A percentile compares a stretch with the other conserved stretches of the same genome.
phyloP scores from a whole-genome alignment of 2,888 invertebrate genomes.

The Nesidiocoris tenuis region DNA sequence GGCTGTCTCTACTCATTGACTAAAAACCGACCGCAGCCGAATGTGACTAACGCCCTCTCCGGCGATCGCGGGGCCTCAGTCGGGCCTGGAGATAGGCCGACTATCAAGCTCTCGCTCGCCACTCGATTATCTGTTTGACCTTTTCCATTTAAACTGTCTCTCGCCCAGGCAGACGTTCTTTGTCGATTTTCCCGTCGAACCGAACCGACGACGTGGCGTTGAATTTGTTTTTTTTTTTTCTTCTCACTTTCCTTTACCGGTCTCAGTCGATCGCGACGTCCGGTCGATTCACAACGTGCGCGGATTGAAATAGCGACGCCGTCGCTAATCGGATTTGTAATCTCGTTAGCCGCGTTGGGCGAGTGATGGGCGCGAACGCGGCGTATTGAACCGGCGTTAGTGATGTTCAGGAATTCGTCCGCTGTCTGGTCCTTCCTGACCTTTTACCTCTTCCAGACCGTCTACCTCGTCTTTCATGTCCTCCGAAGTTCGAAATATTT shows the following conservation, averaged over 20 bases:
- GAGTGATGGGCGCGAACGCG: constrained; percentile 19
- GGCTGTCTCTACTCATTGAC: no score
- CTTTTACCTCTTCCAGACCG: constrained; percentile 34
- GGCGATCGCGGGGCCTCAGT: neutral
- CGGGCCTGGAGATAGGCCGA: neutral
- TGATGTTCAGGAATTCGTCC: constrained; percentile 20
- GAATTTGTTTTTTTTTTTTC: neutral
- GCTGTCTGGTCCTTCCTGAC: constrained; percentile 34
- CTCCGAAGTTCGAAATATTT: constrained; percentile 36
- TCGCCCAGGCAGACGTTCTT: constrained; percentile 9
- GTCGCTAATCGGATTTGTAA: constrained; percentile 32
- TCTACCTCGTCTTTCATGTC: constrained; percentile 32
- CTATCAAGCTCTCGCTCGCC: neutral
- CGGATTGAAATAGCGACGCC: constrained; percentile 10
- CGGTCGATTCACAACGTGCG: neutral
- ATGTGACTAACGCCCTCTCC: neutral
- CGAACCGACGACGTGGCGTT: no score
- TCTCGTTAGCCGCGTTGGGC: constrained; percentile 24
- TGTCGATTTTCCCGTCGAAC: neutral
- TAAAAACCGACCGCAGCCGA: no score
- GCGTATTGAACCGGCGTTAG: constrained; percentile 15
- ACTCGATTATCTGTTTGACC: constrained; percentile 28
- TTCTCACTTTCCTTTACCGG: neutral
- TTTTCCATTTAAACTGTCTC: constrained; percentile 33
- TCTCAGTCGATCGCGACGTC: neutral